Base-by-base conservation (phyloP, 2,888 invertebrate genomes). In the Andrena marginata region DNA sequence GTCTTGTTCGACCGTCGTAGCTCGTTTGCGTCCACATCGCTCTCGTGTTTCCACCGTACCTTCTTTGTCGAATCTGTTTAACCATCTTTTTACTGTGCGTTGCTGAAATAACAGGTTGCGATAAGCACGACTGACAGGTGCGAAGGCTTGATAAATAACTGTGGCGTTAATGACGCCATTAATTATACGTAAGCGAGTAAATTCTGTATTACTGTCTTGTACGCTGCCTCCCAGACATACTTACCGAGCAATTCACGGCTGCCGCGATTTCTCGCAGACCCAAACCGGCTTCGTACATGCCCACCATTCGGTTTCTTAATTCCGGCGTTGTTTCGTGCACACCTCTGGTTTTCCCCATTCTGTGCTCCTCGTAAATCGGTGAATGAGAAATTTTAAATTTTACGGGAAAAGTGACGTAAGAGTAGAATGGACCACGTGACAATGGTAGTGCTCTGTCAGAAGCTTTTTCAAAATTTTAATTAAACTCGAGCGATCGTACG, bases 281-380 rank as follows among this genome's bases (percentile, higher is more conserved):
- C 31, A 94, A 87, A 64, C 94, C 94, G 35, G 94, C 94, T 85
- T 94, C 94, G 77, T 93, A 94, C 94, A 94, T 94, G 73, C 94
- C 94, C 23, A 94, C 93, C 94, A 94, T 94, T 31, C 94, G 92
- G 80, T 94, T 94, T 73, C 94, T 86, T 51, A 94, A 82, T 87
- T 94, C 94, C 26, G 94, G 94, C 16, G 94, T 94, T 6, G 94
- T 94, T 88, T 94, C 94, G 76, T 94, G 93, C 2, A 94, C 93
- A 48, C 94, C 94, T 84, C 94, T 90, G 4, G 93, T 94, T 85
- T 94, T 94, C 0, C 94, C 94, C 94, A 94, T 94, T 79, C 87
- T 90, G 48, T 31, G 2, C 62, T 20, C 4, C n/a, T 23, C 6
- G 20, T 42, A 35, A 31, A 23, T 31, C 3, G 35, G 16, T 20